Evolutionary conservation across 1,140 invertebrate species (phyloP), one percentile per base, ranked within the genome.

Genomic region (Hyphantria cunea): DNA sequence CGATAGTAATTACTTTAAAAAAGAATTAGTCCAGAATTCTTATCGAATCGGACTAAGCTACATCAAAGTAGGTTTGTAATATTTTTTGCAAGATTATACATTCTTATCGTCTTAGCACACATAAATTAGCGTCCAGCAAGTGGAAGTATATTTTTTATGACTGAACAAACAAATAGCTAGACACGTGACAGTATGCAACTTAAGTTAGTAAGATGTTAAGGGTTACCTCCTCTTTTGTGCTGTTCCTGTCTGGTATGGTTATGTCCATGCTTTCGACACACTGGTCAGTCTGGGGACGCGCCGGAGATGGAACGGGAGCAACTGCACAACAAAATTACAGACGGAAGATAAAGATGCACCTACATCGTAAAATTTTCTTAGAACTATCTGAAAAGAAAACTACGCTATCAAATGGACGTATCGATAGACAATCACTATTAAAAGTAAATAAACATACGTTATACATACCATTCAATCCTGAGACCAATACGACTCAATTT

Each of bases 331-430:
- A 81, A 72, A 60, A 70, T 61, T 25, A 60, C n/a, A 75, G 49
- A 78, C 72, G 68, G 66, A 76, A 76, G 65, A 80, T 80, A 74
- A 78, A 76, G 55, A 67, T 70, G 72, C 66, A 79, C 68, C 50
- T 64, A 71, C 41, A 50, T 62, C 6, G 11, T 66, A n/a, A 17
- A 33, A 45, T 45, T 33, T 42, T 54, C 39, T 56, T 69, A 60
- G 45, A 53, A 55, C 32, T 66, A 74, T 65, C 76, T 74, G 71
- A 76, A 80, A 80, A 70, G 72, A 72, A 61, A 56, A 39, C 66
- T 42, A 47, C 15, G 14, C 34, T 50, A 66, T 33, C 42, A 44
- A 45, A 64, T 53, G 45, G 47, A 67, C 32, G 49, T 13, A 9
- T 25, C 14, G 47, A 49, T 17, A 47, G n/a, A 33, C 41, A 41